Base-by-base conservation (phyloP, 2,113 vertebrate genomes). In the Stomatorhinus ivindoensis region DNA sequence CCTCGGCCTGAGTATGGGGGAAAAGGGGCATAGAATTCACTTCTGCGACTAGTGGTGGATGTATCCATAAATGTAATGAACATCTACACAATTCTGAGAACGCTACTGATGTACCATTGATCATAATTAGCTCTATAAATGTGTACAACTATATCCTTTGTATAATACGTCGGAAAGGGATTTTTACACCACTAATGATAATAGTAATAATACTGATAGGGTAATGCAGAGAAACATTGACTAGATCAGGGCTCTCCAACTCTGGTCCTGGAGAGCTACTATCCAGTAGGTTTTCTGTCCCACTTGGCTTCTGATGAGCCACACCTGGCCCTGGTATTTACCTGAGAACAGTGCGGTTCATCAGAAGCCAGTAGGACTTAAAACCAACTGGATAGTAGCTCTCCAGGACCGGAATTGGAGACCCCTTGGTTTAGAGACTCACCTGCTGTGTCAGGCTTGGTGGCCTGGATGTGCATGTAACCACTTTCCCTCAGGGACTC, bases 371-470 rank as follows among this genome's bases (percentile, higher is more conserved):
- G 47, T 47, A 0, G 47, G 47, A 47, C n/a, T 2, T 0, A 10
- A 47, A 47, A 10, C 47, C 47, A 0, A 48, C 9, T 11, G 9
- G 10, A 48, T 48, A 48, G 47, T 48, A 48, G 47, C 47, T 13
- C 47, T 48, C 47, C 47, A 48, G 47, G 47, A 48, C 47, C 47
- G 0, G 47, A 48, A 10, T 11, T 48, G 47, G 47, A 48, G 47
- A 48, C 47, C 47, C 10, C 47, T 48, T 48, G 47, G 13, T 8
- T 48, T 61, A 7, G 10, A 42, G 48, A 3, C 73, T 93, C 93
- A 98, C 97, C 97, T 61, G 92, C 95, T 31, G 97, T 97, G 93
- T 98, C 97, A 3, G 97, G 97, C 91, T 98, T 98, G 92, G 97
- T 97, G 89, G 95, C 95, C 93, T 98, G 97, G 92, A 98, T 97